phyloP scores from a whole-genome alignment of 2,797 vertebrate species.

The Coluber constrictor region DNA sequence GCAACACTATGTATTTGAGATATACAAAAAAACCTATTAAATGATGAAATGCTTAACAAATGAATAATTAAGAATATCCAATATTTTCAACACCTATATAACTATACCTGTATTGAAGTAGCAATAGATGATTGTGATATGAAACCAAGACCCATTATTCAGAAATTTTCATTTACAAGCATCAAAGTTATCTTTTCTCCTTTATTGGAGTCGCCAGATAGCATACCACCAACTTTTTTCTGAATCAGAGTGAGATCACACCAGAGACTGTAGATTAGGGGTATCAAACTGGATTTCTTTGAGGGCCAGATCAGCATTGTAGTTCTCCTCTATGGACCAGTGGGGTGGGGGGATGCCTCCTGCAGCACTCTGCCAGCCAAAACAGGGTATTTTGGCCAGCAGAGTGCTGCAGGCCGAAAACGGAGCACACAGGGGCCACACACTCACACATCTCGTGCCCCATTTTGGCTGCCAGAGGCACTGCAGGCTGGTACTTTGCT shows the following conservation, averaged over 20 bases:
- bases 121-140: not conserved
- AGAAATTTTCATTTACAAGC: not conserved
- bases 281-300: too few species aligned
- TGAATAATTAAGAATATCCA: not conserved
- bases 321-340: too few species aligned
- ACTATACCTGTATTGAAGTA: not conserved
- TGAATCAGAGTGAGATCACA: not conserved
- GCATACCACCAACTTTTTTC: not conserved
- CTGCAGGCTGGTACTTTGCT: too few species aligned
- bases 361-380: too few species aligned
- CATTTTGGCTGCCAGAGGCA: too few species aligned
- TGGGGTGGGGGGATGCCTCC: too few species aligned
- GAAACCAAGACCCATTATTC: not conserved
- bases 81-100: not conserved
- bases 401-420: too few species aligned
- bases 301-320: too few species aligned
- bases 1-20: not conserved
- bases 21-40: not conserved
- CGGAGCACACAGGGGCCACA: too few species aligned
- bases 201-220: not conserved
- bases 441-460: fast-evolving
- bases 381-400: too few species aligned
- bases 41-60: not conserved
- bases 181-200: not conserved
- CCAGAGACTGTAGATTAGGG: not conserved